Evolutionary conservation across 2,888 invertebrate species (phyloP).

Genomic region (Tetheella fluctuosa): DNA sequence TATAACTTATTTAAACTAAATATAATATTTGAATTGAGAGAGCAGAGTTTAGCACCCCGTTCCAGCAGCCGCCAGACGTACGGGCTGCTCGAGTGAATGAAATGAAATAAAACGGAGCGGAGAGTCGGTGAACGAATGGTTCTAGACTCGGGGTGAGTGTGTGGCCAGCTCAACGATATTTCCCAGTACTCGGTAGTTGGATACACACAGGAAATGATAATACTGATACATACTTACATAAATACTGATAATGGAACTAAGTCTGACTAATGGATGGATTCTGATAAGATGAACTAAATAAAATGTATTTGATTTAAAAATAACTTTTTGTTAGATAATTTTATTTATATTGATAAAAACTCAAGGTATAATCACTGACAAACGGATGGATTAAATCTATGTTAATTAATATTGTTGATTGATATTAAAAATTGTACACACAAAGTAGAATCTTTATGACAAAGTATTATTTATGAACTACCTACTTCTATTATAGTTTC

Average conservation of each 20-base stretch:
- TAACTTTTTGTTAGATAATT: not conserved
- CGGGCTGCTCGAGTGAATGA: conserved; percentile 61
- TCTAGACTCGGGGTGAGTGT: conserved; percentile 66
- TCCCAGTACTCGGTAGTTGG: not conserved
- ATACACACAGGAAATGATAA: not conserved
- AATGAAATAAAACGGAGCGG: conserved; percentile 56
- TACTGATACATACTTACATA: not conserved
- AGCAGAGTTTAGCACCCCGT: conserved; percentile 16
- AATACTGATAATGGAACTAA: not conserved
- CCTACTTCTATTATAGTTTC: too few relatives aligned
- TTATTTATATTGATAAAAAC: not conserved
- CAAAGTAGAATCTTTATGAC: too few relatives aligned
- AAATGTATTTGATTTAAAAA: not conserved
- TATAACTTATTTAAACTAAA: conserved; percentile 44
- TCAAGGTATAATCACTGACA: not conserved
- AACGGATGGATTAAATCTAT: too few relatives aligned
- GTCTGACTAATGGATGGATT: not conserved
- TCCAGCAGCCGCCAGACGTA: conserved; percentile 54
- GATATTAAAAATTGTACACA: too few relatives aligned
- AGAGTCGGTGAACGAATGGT: conserved; percentile 42
- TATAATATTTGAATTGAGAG: conserved; percentile 18
- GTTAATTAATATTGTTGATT: not conserved
- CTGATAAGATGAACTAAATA: not conserved
- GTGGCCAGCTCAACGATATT: conserved; percentile 40
- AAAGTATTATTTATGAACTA: too few relatives aligned